phyloP scores from a whole-genome alignment of 2,888 invertebrate species.

The Pollenia labialis region DNA sequence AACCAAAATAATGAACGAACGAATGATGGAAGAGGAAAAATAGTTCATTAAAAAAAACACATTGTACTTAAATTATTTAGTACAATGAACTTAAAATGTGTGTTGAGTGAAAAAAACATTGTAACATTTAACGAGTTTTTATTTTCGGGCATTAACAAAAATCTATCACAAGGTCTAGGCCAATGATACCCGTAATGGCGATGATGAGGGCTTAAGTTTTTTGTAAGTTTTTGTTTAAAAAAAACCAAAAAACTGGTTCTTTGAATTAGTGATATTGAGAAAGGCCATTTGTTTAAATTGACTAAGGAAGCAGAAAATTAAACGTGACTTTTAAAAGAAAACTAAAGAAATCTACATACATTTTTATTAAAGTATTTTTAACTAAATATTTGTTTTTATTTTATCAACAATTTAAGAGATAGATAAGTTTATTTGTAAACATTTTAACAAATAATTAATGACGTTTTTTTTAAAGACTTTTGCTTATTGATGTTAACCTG shows the following conservation, averaged over 20 bases:
- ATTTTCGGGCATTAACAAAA: background rate
- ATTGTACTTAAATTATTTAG: slow-evolving; percentile 16
- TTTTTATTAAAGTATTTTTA: slow-evolving; percentile 19
- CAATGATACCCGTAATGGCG: background rate
- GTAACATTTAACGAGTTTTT: slow-evolving; percentile 44
- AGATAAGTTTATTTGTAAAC: slow-evolving; percentile 19
- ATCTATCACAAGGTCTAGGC: slow-evolving; percentile 20
- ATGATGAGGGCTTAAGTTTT: slow-evolving; percentile 10
- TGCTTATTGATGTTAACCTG: slow-evolving; percentile 50
- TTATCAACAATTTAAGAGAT: slow-evolving; percentile 25
- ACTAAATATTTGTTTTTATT: slow-evolving; percentile 11
- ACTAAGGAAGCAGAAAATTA: slow-evolving; percentile 51
- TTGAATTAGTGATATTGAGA: slow-evolving; percentile 60
- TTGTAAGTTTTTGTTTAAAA: background rate
- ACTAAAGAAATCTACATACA: background rate
- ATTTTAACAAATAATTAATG: background rate
- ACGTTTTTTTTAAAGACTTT: background rate
- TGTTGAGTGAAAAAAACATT: slow-evolving; percentile 16
- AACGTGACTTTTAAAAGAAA: slow-evolving; percentile 1
- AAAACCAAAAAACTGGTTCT: background rate
- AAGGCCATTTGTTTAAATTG: slow-evolving; percentile 66
- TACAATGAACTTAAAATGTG: slow-evolving; percentile 51
- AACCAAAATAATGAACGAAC: background rate
- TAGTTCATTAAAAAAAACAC: background rate
- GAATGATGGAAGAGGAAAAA: background rate